These are phyloP conservation scores for Chalcosyrphus nemorum DNA, from an alignment of 2,888 invertebrate genomes.

Conservation along the genomic window DNA sequence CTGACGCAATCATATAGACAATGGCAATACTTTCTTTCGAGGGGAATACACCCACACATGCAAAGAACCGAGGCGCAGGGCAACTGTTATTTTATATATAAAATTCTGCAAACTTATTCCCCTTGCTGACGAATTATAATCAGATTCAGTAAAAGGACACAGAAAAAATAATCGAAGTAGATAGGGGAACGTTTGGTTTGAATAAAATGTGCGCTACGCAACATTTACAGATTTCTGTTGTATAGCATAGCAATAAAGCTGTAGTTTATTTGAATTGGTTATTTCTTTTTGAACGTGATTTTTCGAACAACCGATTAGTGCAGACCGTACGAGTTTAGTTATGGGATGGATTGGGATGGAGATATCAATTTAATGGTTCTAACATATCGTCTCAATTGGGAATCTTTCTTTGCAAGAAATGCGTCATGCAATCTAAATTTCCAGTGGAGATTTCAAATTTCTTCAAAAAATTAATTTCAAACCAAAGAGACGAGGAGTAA, in stretches of 20 bases:
- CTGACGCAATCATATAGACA: background rate
- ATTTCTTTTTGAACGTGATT: background rate
- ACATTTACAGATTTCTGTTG: background rate
- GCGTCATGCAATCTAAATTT: no score
- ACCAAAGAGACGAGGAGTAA: no score
- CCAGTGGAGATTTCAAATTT: no score
- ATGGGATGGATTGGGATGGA: background rate
- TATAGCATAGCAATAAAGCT: no score
- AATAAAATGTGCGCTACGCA: conserved; percentile 3
- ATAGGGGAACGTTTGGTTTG: background rate
- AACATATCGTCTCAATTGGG: no score
- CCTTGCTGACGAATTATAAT: background rate
- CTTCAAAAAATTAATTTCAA: no score
- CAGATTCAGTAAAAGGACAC: background rate
- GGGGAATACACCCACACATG: background rate
- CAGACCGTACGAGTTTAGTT: background rate
- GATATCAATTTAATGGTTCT: no score
- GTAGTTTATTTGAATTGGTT: background rate
- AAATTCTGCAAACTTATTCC: background rate
- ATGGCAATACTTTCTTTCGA: background rate
- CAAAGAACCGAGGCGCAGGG: no score
- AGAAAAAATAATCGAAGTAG: background rate
- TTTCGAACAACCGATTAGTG: background rate
- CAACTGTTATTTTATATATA: no score
- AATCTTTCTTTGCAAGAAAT: no score